phyloP scores from a whole-genome alignment of 1,140 invertebrate species.

The Euwallacea similis region DNA sequence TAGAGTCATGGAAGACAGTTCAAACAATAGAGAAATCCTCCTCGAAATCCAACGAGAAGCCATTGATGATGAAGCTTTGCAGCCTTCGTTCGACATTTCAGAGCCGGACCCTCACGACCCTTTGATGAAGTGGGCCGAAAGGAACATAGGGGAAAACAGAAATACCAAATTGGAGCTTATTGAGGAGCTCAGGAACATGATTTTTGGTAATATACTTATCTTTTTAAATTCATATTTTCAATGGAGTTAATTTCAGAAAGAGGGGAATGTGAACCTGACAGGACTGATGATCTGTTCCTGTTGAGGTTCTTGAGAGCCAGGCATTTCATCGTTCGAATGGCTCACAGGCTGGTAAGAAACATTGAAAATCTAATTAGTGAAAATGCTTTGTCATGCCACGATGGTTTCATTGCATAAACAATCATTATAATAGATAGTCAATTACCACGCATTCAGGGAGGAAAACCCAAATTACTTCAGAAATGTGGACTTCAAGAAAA shows the following conservation, averaged over 20 bases:
- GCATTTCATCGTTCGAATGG: conserved; percentile 76
- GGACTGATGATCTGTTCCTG: conserved; percentile 82
- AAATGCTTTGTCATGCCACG: not conserved
- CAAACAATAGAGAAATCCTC: no score
- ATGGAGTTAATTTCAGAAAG: conserved; percentile 59
- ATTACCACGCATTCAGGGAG: conserved; percentile 75
- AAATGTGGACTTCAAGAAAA: conserved; percentile 65
- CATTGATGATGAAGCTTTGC: not conserved
- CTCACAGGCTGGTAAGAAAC: conserved; percentile 76
- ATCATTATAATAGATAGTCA: conserved; percentile 62
- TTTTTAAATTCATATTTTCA: not conserved
- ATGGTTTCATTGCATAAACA: not conserved
- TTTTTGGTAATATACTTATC: conserved; percentile 63
- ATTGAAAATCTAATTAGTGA: not conserved
- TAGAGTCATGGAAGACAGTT: no score
- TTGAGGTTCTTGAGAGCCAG: conserved; percentile 81
- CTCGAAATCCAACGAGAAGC: not conserved
- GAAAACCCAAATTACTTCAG: conserved; percentile 69
- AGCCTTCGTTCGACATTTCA: conserved; percentile 39
- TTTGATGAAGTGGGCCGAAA: conserved; percentile 48
- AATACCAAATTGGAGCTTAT: conserved; percentile 54
- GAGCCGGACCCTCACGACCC: conserved; percentile 43
- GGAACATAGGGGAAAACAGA: conserved; percentile 58
- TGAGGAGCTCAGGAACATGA: conserved; percentile 72
- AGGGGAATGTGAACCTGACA: conserved; percentile 71